Base-by-base conservation (phyloP, 2,888 invertebrate genomes). In the Polydrusus pterygomalis region DNA sequence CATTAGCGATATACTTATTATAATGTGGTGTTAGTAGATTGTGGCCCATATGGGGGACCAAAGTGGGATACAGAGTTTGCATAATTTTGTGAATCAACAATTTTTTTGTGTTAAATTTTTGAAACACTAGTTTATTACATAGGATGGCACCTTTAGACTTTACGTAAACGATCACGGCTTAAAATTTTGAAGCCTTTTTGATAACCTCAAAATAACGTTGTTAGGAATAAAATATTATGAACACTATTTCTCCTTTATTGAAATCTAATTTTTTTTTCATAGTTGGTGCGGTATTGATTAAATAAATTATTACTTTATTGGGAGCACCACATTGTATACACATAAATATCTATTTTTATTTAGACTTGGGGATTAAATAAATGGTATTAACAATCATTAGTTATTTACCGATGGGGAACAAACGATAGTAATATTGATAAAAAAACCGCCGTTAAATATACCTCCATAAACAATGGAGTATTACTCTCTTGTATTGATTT, bases 341-440 rank as follows among this genome's bases (percentile, higher is more conserved):
- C 47, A 49, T 17, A 17, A 25, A 9, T 9, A 51, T 51, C n/a
- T 30, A 54, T 25, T 54, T 54, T 54, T 54, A 20, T 20, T 51
- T 51, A 17, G 11, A 11, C 2, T 20, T 20, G 51, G 51, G 20
- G 2, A 51, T 20, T 18, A 1, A 20, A 51, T 51, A 51, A 20
- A 51, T 20, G 51, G 18, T 51, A 51, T 51, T 17, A 11, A 51
- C 17, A 30, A 54, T 11, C 13, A 51, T 54, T 25, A 54, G 54
- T 54, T n/a, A 25, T 54, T 51, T 20, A 51, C 17, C 5, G n/a
- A n/a, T 20, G 18, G 18, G 51, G 18, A 18, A 51, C 17, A 43
- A 43, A 18, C 62, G 18, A 20, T 18, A 11, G 10, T 34, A 62
- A 62, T 40, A 20, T 62, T 13, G 20, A 62, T 62, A 18, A 62